phyloP scores from a whole-genome alignment of 2,888 invertebrate species.

The Tachystola acroxantha region DNA sequence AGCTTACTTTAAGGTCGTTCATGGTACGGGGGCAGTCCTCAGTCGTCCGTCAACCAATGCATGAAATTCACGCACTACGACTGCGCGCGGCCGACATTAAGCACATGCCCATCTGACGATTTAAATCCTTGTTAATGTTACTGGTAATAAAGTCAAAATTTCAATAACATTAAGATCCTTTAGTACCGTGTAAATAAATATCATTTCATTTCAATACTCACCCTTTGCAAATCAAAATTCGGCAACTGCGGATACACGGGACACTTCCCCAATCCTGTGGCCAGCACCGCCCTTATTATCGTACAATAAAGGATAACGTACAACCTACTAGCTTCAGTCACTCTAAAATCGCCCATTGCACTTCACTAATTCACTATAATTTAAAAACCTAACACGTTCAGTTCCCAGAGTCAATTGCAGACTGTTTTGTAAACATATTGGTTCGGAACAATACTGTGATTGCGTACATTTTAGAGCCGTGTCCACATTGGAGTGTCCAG shows the following conservation, averaged over 20 bases:
- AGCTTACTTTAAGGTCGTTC: no score
- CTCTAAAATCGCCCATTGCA: slow-evolving; percentile 59
- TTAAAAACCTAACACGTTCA: not conserved
- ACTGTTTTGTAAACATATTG: slow-evolving; percentile 23
- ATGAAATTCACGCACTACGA: no score
- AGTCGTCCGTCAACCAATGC: no score
- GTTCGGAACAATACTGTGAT: slow-evolving; percentile 24
- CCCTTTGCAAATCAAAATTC: slow-evolving; percentile 81
- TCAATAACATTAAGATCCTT: no score
- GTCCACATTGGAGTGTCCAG: slow-evolving; percentile 19
- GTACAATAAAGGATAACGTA: slow-evolving; percentile 40
- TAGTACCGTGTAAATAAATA: no score
- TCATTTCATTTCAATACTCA: no score
- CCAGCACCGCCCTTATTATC: slow-evolving; percentile 35
- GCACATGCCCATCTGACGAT: no score
- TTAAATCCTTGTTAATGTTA: no score
- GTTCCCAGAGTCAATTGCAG: not conserved
- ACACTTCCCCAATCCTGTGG: slow-evolving; percentile 82
- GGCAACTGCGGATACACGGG: slow-evolving; percentile 82
- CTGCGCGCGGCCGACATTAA: no score
- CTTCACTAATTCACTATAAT: slow-evolving; percentile 16
- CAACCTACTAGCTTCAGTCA: slow-evolving; percentile 30
- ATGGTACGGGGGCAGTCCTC: no score
- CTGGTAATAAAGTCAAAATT: no score
- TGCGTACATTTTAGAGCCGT: slow-evolving; percentile 9